These are phyloP conservation scores for Alcis repandata DNA, from an alignment of 2,888 invertebrate genomes.

Conservation along the genomic window DNA sequence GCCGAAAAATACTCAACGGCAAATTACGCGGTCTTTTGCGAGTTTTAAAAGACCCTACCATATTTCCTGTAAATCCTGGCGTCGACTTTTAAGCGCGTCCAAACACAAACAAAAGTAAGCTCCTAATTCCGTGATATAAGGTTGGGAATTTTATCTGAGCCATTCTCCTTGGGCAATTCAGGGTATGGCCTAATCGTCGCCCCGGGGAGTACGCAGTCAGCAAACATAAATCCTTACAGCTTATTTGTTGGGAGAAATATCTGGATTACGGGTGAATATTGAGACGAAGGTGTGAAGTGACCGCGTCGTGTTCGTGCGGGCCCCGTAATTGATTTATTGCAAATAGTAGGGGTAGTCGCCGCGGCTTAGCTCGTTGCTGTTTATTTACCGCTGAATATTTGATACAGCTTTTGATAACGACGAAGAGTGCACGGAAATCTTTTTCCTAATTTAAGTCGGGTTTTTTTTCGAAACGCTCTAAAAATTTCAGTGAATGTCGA, in stretches of 20 bases:
- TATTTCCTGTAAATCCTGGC: constrained; percentile 44
- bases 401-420: background rate
- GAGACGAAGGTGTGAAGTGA: constrained; percentile 42
- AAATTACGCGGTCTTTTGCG: constrained; percentile 39
- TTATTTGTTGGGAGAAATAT: constrained; percentile 67
- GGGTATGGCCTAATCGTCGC: constrained; percentile 46
- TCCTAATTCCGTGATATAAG: constrained; percentile 64
- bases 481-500: too few relatives aligned
- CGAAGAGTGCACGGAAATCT: background rate
- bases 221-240: constrained; percentile 61
- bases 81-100: constrained; percentile 47
- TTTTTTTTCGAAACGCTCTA: background rate
- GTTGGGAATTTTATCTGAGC: constrained; percentile 58
- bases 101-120: constrained; percentile 49
- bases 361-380: constrained; percentile 1
- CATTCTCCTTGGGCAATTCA: constrained; percentile 36
- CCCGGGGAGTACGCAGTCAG: constrained; percentile 49
- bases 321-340: constrained; percentile 57
- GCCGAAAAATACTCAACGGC: constrained; percentile 37
- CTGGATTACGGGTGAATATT: constrained; percentile 45
- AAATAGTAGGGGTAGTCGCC: constrained; percentile 34
- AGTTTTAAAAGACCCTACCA: constrained; percentile 41
- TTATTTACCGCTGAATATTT: background rate
- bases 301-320: constrained; percentile 24
- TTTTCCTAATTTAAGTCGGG: background rate